Conservation (phyloP, 1,140 invertebrate species). For the Ctenoplectra terminalis region DNA sequence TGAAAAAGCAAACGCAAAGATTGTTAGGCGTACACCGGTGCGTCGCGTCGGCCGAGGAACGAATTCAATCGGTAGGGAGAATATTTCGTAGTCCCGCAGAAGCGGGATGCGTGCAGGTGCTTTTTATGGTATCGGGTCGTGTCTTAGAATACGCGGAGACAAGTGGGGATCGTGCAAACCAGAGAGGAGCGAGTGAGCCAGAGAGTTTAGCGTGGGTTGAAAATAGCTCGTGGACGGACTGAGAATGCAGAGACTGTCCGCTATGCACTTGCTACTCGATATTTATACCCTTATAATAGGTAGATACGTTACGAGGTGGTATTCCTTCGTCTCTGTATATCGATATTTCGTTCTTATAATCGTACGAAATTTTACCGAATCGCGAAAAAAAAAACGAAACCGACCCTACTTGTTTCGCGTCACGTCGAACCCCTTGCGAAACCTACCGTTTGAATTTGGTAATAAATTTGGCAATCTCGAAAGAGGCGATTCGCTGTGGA, state of each 20-base stretch:
- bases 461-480: no score
- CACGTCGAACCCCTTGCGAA: no score
- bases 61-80: conserved; percentile 23
- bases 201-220: conserved; percentile 69
- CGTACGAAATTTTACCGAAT: background rate
- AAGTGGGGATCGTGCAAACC: conserved; percentile 18
- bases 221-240: conserved; percentile 75
- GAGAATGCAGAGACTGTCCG: conserved; percentile 72
- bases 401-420: background rate
- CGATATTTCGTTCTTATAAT: conserved; percentile 1
- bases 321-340: no score
- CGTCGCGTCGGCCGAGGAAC: conserved; percentile 15
- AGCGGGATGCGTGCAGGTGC: conserved; percentile 1
- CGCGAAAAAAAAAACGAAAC: background rate
- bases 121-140: conserved; percentile 63
- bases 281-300: conserved; percentile 74
- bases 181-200: conserved; percentile 39
- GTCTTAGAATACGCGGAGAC: conserved; percentile 52
- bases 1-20: no score
- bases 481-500: background rate
- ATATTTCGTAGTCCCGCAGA: conserved; percentile 1
- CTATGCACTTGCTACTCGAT: conserved; percentile 76
- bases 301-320: conserved; percentile 51
- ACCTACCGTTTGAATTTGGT: no score
- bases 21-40: no score